Evolutionary conservation across 2,888 invertebrate genomes (phyloP).

Genomic region (Chymomyza fuscimana): DNA sequence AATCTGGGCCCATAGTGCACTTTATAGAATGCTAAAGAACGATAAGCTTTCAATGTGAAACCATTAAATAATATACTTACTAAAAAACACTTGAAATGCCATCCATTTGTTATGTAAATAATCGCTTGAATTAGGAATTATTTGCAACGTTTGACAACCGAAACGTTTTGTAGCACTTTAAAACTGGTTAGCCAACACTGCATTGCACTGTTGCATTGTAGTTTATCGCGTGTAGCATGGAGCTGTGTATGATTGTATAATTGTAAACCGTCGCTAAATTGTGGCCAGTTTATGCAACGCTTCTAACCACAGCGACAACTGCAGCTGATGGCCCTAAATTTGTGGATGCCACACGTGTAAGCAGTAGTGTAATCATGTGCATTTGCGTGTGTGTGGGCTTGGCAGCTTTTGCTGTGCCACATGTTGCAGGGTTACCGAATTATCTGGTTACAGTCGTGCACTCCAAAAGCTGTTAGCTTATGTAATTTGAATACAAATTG

Average conservation of each 20-base stretch:
- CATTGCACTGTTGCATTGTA: neutral
- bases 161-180: neutral
- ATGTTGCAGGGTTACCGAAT: constrained; percentile 29
- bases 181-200: neutral
- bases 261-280: neutral
- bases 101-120: too few species aligned
- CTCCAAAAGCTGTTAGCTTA: neutral
- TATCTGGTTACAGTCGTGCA: constrained; percentile 40
- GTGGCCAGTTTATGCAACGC: neutral
- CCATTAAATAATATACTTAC: too few species aligned
- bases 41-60: too few species aligned
- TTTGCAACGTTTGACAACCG: neutral
- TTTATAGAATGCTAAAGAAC: too few species aligned
- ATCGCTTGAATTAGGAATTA: neutral
- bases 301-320: neutral
- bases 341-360: neutral
- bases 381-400: neutral
- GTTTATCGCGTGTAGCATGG: too few species aligned
- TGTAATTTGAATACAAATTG: constrained; percentile 40
- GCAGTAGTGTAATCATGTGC: neutral
- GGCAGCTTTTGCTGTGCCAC: neutral
- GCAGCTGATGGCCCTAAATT: neutral
- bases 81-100: too few species aligned
- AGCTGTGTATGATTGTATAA: neutral
- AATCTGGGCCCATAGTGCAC: too few species aligned